Evolutionary conservation across 2,113 vertebrate genomes (phyloP).

Genomic region (Tragulus kanchil): DNA sequence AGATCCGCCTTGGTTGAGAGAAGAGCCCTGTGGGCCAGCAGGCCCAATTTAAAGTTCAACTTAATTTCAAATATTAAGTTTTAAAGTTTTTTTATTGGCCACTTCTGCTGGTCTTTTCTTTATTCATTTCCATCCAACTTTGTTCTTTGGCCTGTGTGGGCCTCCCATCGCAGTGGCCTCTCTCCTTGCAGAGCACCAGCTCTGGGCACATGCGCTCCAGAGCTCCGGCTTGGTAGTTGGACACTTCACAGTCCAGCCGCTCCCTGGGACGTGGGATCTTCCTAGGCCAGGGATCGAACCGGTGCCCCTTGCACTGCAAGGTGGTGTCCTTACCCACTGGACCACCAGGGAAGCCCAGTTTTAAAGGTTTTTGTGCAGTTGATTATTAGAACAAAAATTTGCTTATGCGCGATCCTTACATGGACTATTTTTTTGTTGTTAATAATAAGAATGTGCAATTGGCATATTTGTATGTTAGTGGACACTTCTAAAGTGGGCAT

Average conservation of each 20-base stretch:
- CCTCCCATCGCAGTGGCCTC: no score
- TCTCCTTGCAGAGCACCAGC: no score
- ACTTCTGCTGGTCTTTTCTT: no score
- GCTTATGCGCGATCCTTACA: not conserved
- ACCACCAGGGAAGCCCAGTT: not conserved
- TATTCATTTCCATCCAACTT: no score
- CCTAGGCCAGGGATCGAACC: no score
- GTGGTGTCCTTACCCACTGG: no score
- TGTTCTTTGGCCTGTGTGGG: no score
- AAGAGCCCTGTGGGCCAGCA: not conserved
- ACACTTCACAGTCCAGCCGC: no score
- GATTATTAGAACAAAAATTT: conserved; percentile 5
- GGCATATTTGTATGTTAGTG: not conserved
- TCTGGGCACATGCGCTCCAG: no score
- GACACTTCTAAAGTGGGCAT: not conserved
- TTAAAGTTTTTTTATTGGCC: not conserved
- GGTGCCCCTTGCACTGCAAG: no score
- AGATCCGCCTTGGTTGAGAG: not conserved
- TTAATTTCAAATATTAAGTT: not conserved
- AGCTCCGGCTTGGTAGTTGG: no score
- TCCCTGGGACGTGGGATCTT: no score
- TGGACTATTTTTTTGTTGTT: not conserved
- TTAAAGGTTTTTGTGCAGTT: not conserved
- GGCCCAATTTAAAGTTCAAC: not conserved
- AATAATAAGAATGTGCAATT: not conserved